Conservation (phyloP, 1,140 invertebrate species). For the Drosophila erecta region DNA sequence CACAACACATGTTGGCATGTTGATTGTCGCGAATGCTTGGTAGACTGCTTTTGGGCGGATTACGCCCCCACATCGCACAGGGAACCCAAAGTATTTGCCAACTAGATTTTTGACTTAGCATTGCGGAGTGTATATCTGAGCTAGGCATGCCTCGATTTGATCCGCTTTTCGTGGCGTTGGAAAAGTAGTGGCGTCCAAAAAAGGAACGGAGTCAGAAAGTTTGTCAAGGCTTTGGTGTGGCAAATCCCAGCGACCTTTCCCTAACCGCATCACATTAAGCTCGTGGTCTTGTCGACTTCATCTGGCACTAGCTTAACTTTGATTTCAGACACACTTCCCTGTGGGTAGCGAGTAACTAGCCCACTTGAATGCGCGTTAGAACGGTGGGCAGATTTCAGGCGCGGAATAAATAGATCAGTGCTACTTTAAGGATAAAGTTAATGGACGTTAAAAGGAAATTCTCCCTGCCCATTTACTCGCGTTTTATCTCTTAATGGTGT, state of each 20-base stretch:
- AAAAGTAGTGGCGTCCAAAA: slow-evolving; percentile 28
- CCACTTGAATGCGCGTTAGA: slow-evolving; percentile 75
- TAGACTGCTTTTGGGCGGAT: slow-evolving; percentile 45
- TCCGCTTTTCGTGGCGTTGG: slow-evolving; percentile 39
- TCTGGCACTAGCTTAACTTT: slow-evolving; percentile 50
- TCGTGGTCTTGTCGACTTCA: slow-evolving; percentile 45
- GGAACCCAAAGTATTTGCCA: slow-evolving; percentile 70
- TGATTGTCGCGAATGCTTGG: slow-evolving; percentile 66
- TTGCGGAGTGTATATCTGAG: slow-evolving; percentile 21
- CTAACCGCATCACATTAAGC: slow-evolving; percentile 64
- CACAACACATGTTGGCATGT: slow-evolving; percentile 73
- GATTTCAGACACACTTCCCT: slow-evolving; percentile 28
- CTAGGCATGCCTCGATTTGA: slow-evolving; percentile 40
- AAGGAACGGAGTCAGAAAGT: slow-evolving; percentile 11
- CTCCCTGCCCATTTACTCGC: too few species aligned
- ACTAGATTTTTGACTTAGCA: slow-evolving; percentile 80
- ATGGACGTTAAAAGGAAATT: not conserved
- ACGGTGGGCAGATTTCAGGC: slow-evolving; percentile 44
- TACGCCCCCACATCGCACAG: slow-evolving; percentile 25
- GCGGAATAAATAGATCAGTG: not conserved
- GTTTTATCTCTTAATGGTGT: not conserved
- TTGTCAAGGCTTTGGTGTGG: slow-evolving; percentile 32
- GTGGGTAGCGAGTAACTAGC: slow-evolving; percentile 56
- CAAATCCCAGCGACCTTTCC: slow-evolving; percentile 46
- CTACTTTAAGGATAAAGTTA: not conserved